Base-by-base conservation (phyloP, 2,888 invertebrate genomes). In the Pterostichus niger region DNA sequence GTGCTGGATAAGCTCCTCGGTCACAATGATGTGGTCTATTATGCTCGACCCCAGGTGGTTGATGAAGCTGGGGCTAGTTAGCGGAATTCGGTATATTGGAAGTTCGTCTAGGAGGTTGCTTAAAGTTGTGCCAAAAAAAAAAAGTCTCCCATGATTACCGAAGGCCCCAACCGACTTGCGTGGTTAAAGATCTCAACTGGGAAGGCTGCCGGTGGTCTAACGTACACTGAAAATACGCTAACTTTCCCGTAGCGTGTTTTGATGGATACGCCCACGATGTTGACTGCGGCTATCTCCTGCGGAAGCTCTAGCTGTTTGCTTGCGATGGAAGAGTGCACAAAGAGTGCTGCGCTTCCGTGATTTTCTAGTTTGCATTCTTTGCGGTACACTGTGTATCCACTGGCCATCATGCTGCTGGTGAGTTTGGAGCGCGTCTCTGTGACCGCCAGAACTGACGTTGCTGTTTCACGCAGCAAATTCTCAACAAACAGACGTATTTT, bases 21-120 rank as follows among this genome's bases (percentile, higher is more conserved):
- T 46, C 11, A 83, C 40, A n/a, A 81, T 17, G 6, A 84, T 81
- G 75, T 84, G 84, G 52, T 84, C 83, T 13, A 46, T 35, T 9
- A 80, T 80, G 15, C 79, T 79, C 10, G 17, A 46, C 2, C 83
- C 83, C 1, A 7, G 13, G 17, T 83, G 83, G 3, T 9, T 33
- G 6, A 79, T 4, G 11, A 83, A 75, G 2, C 80, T 79, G 6
- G 83, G 80, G 9, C 7, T 11, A 4, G 10, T 54, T 31, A 71
- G 78, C 10, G 35, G 15, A 71, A 79, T 52, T 6, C 84, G 46
- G 52, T n/a, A 71, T 1, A 83, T 10, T 5, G 68, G 83, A 17
- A 59, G 24, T 3, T 77, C 83, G 64, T 49, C 76, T 0, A 40
- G 61, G 3, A 61, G 9, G 5, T 7, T 33, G 5, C 6, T 4